phyloP scores from a whole-genome alignment of 2,113 vertebrate species.

The Amphiprion ocellaris region DNA sequence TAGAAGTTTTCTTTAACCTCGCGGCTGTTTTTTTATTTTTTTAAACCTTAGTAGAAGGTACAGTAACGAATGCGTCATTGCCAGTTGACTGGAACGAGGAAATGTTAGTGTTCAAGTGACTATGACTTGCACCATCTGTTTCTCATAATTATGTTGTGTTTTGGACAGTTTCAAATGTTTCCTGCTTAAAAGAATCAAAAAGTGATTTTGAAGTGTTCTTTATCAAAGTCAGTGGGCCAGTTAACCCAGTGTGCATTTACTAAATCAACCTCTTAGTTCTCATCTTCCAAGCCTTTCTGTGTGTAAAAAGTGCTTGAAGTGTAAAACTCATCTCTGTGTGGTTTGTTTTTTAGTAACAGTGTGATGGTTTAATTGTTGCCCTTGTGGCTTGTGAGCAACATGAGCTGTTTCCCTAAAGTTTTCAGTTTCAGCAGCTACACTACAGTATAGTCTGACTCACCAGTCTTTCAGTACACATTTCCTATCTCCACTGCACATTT shows the following conservation, averaged over 20 bases:
- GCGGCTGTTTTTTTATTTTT: neutral
- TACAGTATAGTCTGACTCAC: too few relatives aligned
- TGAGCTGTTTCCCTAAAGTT: too few relatives aligned
- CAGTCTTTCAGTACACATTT: too few relatives aligned
- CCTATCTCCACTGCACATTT: too few relatives aligned
- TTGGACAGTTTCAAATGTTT: conserved; percentile 25
- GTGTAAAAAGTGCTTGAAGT: too few relatives aligned
- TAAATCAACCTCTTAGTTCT: neutral
- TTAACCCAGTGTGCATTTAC: neutral
- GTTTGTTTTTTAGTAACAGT: neutral
- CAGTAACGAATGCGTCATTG: conserved; percentile 12
- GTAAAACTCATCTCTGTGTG: neutral
- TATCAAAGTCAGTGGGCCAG: neutral
- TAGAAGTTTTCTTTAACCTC: neutral
- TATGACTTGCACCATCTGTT: conserved; percentile 31
- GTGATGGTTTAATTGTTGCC: too few relatives aligned
- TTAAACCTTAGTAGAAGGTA: neutral
- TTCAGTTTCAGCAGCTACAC: too few relatives aligned
- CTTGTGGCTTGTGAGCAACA: neutral
- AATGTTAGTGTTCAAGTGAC: conserved; percentile 23
- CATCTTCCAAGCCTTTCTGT: neutral
- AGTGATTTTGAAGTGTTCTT: neutral
- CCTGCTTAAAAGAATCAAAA: neutral
- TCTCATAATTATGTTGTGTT: conserved; percentile 25
- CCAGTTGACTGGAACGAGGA: conserved; percentile 13